Evolutionary conservation across 2,797 vertebrate species (phyloP), one percentile per base, ranked within the genome.

Genomic region (Tadarida brasiliensis): DNA sequence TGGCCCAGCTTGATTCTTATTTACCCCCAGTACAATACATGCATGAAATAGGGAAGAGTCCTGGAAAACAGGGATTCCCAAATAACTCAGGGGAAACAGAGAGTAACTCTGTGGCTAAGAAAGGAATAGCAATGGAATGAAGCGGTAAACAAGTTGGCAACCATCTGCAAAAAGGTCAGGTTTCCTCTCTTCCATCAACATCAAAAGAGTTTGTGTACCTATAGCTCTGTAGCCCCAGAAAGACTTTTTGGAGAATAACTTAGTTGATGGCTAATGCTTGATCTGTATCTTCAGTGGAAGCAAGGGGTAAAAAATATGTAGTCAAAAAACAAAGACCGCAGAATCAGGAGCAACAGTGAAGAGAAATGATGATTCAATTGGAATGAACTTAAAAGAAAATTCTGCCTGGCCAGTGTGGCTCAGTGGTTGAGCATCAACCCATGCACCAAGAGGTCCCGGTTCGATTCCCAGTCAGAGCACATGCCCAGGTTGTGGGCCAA

Each of bases 251-350:
- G n/a, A n/a, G n/a, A n/a, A 49, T 15, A 59, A 78, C 35, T n/a
- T 33, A 63, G 26, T 19, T 35, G 44, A 33, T 85, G 15, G 49
- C 12, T 67, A 87, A 35, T 54, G 28, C 80, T 81, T 51, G 33
- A 7, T 63, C 67, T 67, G 4, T 35, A 92, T 51, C 19, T 56
- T 39, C 59, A 51, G 2, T 59, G 47, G 33, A 93, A 88, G 73
- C 81, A 77, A 71, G 19, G 74, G n/a, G 33, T 59, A 87, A 90
- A 96, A 87, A n/a, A n/a, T n/a, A 57, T 54, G 70, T 30, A 84
- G 35, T 35, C 44, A 76, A 85, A 91, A 51, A n/a, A n/a, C 11
- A 87, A 74, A 90, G 22, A 68, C 3, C 30, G 67, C 22, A 20
- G 47, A 49, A 44, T 24, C n/a, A 59, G n/a, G 26, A 77, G 24